A percentile compares a stretch with the other conserved stretches of the same genome.
Evolutionary conservation across 2,113 vertebrate species (phyloP).

Genomic region (Brachyhypopomus gauderio): DNA sequence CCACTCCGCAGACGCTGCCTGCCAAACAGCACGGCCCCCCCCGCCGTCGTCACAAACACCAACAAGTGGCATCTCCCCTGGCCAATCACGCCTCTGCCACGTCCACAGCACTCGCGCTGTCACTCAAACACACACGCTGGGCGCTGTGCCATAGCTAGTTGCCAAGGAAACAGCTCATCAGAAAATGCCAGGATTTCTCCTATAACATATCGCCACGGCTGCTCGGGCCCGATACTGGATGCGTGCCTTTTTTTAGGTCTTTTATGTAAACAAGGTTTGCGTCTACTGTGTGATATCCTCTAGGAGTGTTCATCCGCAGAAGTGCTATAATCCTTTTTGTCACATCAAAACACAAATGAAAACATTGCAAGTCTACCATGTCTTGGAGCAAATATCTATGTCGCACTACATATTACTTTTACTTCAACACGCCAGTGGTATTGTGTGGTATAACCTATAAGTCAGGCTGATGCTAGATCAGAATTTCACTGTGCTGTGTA

Average conservation of each 20-base stretch:
- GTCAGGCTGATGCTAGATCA: not conserved
- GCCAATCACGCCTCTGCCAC: conserved; percentile 25
- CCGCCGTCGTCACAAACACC: conserved; percentile 14
- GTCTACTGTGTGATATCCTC: not conserved
- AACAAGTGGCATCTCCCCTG: conserved; percentile 29
- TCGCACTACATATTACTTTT: not conserved
- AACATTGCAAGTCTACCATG: not conserved
- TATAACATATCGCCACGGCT: not conserved
- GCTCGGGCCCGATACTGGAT: not conserved
- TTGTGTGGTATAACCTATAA: not conserved
- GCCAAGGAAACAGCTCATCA: conserved; percentile 38
- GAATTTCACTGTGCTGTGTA: not conserved
- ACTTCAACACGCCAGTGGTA: not conserved
- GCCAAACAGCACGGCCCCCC: conserved; percentile 37
- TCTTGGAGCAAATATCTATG: conserved; percentile 8
- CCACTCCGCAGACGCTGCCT: conserved; percentile 6
- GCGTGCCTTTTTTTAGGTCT: not conserved
- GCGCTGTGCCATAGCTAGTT: conserved; percentile 23
- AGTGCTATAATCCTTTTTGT: not conserved
- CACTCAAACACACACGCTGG: conserved; percentile 3
- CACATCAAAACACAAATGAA: not conserved
- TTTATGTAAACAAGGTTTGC: conserved; percentile 15
- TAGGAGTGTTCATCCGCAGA: not conserved
- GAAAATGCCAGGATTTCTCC: conserved; percentile 22
- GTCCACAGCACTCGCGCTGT: conserved; percentile 15